Evolutionary conservation across 2,797 vertebrate genomes (phyloP).

Genomic region (Hylomyscus alleni): DNA sequence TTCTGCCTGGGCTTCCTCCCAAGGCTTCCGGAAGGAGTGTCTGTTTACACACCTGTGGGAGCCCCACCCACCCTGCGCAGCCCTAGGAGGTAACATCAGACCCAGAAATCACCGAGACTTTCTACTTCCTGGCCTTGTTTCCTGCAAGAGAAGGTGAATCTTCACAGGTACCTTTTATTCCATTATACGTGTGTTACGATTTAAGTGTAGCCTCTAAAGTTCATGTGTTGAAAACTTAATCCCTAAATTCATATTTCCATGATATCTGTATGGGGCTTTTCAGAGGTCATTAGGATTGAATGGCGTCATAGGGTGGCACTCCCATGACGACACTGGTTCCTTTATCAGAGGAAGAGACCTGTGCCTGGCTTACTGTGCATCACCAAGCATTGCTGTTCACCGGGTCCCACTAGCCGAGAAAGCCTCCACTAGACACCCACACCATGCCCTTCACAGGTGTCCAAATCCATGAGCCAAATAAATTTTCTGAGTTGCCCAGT

Average conservation of each 20-base stretch:
- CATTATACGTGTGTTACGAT: not conserved
- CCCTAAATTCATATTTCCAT: not conserved
- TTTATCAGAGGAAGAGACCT: not conserved
- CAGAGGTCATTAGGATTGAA: not conserved
- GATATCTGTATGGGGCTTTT: not conserved
- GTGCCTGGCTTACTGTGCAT: not conserved
- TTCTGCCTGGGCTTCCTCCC: not conserved
- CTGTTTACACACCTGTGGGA: slow-evolving; percentile 51
- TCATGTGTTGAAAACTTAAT: not conserved
- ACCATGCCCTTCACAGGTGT: not conserved
- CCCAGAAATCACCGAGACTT: not conserved
- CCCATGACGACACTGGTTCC: not conserved
- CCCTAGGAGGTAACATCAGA: not conserved
- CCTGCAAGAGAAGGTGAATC: not conserved
- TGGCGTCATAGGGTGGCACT: not conserved
- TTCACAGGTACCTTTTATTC: not conserved
- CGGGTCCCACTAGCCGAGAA: not conserved
- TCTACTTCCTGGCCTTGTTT: not conserved
- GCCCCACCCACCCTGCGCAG: not conserved
- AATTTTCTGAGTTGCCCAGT: not conserved
- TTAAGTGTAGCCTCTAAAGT: not conserved
- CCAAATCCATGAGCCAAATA: not conserved
- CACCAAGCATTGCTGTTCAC: not conserved
- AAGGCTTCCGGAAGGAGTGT: not conserved
- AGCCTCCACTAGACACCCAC: fast-evolving